phyloP scores from a whole-genome alignment of 2,888 invertebrate species.

The Synergus itoensis region DNA sequence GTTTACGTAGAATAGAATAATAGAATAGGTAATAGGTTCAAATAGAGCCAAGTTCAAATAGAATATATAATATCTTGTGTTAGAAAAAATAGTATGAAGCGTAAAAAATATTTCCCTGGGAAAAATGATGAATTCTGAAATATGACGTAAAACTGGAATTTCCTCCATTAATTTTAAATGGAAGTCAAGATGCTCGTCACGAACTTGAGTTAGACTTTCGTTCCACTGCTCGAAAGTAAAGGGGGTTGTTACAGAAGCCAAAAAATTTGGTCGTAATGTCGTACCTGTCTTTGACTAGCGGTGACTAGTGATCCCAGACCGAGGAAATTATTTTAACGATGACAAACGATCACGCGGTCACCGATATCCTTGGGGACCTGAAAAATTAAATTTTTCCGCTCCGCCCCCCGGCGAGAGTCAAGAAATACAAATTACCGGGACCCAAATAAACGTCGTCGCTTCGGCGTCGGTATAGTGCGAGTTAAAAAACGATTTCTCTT shows the following conservation, averaged over 20 bases:
- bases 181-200: background rate
- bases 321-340: constrained; percentile 42
- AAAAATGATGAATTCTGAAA: background rate
- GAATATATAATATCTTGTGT: no score
- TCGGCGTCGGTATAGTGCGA: constrained; percentile 17
- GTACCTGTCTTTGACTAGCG: background rate
- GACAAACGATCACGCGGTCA: constrained; percentile 44
- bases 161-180: background rate
- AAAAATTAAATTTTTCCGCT: constrained; percentile 43
- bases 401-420: constrained; percentile 38
- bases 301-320: background rate
- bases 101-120: no score
- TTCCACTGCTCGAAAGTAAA: background rate
- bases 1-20: background rate
- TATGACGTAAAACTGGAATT: background rate
- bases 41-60: no score
- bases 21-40: no score
- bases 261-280: constrained; percentile 15
- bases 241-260: constrained; percentile 23
- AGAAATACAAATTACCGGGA: constrained; percentile 46
- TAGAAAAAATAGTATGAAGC: no score
- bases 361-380: constrained; percentile 1
- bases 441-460: constrained; percentile 45
- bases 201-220: background rate
- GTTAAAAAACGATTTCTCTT: constrained; percentile 48